A percentile compares a stretch with the other conserved stretches of the same genome.
These are phyloP conservation scores for Pinctada fucata DNA, from an alignment of 2,888 invertebrate species.

Conservation along the genomic window DNA sequence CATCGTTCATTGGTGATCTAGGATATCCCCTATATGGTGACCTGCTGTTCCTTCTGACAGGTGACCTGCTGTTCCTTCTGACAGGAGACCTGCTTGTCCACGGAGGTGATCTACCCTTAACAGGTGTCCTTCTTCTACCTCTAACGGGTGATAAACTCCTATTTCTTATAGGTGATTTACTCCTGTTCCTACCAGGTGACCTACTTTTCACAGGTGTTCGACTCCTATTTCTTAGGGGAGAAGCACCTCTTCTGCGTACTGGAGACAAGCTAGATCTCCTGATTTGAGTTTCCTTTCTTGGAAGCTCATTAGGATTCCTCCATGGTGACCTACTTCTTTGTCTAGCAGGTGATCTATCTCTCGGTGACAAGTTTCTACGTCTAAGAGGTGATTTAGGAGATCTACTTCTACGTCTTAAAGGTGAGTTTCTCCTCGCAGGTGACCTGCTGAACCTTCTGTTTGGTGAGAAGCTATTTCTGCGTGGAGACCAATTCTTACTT, in stretches of 20 bases:
- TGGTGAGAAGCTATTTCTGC: background rate
- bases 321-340: conserved; percentile 17
- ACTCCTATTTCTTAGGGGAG: conserved; percentile 10
- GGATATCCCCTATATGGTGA: background rate
- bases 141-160: background rate
- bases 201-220: background rate
- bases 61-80: background rate
- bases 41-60: background rate
- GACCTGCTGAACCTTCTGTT: background rate
- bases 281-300: conserved; percentile 4
- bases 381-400: background rate
- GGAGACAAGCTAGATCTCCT: conserved; percentile 10
- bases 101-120: no score
- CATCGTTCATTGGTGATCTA: no score
- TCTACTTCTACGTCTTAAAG: background rate
- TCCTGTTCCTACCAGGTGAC: background rate
- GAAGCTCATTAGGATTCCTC: conserved; percentile 1
- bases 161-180: conserved; percentile 6
- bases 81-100: no score
- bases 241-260: background rate
- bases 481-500: background rate
- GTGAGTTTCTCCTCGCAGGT: background rate
- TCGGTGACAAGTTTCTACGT: background rate
- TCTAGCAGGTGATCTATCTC: conserved; percentile 14
- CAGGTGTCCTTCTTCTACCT: background rate